Evolutionary conservation across 30 jellyfish, hydroid and myxozoan genomes (phyloP).

Genomic region (Sanderia malayensis): DNA sequence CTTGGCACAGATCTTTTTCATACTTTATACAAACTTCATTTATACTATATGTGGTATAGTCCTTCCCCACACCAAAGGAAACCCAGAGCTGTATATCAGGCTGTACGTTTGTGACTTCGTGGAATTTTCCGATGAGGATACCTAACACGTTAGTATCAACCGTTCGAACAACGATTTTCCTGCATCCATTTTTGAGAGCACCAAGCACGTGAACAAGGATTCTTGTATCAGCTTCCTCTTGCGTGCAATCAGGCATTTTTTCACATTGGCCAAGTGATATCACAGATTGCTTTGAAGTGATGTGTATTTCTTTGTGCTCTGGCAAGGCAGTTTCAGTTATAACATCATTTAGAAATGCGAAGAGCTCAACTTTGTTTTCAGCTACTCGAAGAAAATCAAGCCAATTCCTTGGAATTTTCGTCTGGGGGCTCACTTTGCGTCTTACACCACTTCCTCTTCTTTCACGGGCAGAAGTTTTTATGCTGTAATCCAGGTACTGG

Average conservation of each 20-base stretch:
- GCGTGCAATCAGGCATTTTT: constrained; percentile 50
- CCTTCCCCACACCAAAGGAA: too few relatives aligned
- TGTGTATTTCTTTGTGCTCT: constrained; percentile 24
- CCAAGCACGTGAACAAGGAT: constrained; percentile 22
- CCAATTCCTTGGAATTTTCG: constrained; percentile 11
- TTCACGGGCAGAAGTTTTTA: constrained; percentile 15
- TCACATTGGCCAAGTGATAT: constrained; percentile 43
- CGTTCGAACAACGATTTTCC: constrained; percentile 35
- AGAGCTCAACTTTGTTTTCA: constrained; percentile 20
- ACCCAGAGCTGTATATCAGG: too few relatives aligned
- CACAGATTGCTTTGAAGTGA: constrained; percentile 33
- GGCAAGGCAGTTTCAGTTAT: constrained; percentile 13
- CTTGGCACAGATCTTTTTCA: constrained; percentile 11
- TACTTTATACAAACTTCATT: constrained; percentile 11
- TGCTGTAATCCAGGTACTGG: constrained; percentile 10
- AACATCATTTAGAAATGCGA: constrained; percentile 23
- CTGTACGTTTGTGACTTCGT: background rate
- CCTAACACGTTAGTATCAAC: constrained; percentile 48
- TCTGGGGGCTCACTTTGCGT: constrained; percentile 5
- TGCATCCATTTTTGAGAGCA: constrained; percentile 8
- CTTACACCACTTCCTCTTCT: constrained; percentile 13
- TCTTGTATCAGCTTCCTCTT: constrained; percentile 51
- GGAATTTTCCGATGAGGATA: constrained; percentile 6
- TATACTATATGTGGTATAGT: constrained; percentile 10
- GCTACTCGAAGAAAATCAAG: constrained; percentile 25